phyloP scores from a whole-genome alignment of 2,888 invertebrate species.

The Spilosoma lubricipeda region DNA sequence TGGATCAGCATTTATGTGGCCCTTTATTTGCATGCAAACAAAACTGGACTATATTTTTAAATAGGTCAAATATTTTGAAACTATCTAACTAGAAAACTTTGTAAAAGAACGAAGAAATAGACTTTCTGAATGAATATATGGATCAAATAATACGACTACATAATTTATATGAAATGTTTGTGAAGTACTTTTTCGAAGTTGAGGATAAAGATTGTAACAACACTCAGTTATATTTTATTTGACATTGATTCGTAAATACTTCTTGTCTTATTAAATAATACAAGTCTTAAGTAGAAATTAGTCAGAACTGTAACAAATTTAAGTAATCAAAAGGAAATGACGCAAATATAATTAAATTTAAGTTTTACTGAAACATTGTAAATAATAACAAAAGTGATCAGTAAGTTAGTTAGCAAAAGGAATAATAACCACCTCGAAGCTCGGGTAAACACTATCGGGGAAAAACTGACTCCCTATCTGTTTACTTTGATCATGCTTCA shows the following conservation, averaged over 20 bases:
- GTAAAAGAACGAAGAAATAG: neutral
- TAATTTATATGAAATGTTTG: neutral
- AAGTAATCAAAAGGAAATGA: neutral
- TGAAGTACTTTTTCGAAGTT: neutral
- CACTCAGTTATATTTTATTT: neutral
- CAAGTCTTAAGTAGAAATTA: too few relatives aligned
- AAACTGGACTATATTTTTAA: neutral
- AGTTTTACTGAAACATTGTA: too few relatives aligned
- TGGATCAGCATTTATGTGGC: slow-evolving; percentile 3
- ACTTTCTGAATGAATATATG: neutral
- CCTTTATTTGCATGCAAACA: slow-evolving; percentile 1
- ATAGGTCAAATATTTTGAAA: neutral
- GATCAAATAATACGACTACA: too few relatives aligned
- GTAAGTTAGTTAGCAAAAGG: neutral
- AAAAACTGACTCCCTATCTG: neutral
- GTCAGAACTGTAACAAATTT: too few relatives aligned
- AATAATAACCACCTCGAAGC: neutral
- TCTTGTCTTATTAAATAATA: too few relatives aligned
- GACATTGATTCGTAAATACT: neutral
- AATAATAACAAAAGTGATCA: neutral
- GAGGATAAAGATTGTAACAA: neutral
- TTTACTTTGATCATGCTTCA: neutral
- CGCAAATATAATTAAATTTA: neutral
- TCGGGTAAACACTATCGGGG: neutral
- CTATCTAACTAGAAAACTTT: neutral